Evolutionary conservation across 2,113 vertebrate genomes (phyloP).

Genomic region (Trematocara marginatum): DNA sequence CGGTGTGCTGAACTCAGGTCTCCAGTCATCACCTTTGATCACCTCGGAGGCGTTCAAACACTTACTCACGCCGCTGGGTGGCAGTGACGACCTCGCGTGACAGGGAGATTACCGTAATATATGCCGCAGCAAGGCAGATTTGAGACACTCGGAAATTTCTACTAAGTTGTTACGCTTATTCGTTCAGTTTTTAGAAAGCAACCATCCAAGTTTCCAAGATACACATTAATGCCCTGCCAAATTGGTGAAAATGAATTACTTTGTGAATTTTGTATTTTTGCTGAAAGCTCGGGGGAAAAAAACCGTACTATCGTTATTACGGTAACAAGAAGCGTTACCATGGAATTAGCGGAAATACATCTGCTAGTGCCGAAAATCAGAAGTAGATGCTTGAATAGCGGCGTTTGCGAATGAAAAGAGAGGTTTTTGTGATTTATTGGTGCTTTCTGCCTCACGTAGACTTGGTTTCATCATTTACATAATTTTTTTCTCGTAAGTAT

Average conservation of each 20-base stretch:
- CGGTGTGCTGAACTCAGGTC: background rate
- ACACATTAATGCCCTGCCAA: background rate
- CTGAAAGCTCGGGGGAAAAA: background rate
- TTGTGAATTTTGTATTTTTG: background rate
- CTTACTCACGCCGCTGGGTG: slow-evolving; percentile 4
- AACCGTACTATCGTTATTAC: background rate
- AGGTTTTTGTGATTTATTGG: background rate
- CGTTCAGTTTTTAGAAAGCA: background rate
- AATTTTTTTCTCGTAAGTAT: background rate
- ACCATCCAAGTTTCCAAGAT: background rate
- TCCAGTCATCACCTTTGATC: slow-evolving; percentile 4
- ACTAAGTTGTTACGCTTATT: background rate
- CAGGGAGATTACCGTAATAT: slow-evolving; percentile 35
- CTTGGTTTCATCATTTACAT: background rate
- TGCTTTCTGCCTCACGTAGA: background rate
- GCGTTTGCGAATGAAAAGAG: background rate
- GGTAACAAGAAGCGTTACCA: slow-evolving; percentile 52
- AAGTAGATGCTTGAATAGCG: background rate
- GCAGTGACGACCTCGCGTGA: background rate
- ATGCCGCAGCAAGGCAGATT: background rate
- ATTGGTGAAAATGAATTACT: background rate
- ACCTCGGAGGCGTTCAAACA: background rate
- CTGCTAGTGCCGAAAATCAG: background rate
- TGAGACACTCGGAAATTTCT: background rate
- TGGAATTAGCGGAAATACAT: slow-evolving; percentile 64